Evolutionary conservation across 2,888 invertebrate species (phyloP).

Genomic region (Keiferia lycopersicella): DNA sequence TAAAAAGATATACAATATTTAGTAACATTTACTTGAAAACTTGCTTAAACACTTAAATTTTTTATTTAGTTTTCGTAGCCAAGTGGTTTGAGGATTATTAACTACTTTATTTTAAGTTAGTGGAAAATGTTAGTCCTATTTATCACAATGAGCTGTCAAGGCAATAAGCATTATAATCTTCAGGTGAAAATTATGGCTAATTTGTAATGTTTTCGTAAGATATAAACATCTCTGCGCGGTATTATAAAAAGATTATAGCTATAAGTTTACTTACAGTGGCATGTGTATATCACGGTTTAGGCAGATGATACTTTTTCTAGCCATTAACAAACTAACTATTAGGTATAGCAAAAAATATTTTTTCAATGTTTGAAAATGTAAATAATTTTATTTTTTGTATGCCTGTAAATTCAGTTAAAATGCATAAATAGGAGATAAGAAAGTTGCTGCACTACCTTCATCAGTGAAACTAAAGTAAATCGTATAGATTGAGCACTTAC

Average conservation of each 20-base stretch:
- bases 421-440: too few relatives aligned
- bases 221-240: neutral
- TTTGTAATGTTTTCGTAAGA: constrained; percentile 3
- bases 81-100: neutral
- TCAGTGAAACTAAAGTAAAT: too few relatives aligned
- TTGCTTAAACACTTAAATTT: neutral
- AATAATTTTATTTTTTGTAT: too few relatives aligned
- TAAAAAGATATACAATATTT: neutral
- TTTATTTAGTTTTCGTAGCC: neutral
- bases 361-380: too few relatives aligned
- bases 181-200: constrained; percentile 1
- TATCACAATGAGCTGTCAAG: constrained; percentile 8
- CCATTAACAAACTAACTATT: too few relatives aligned
- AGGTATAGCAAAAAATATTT: too few relatives aligned
- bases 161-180: neutral
- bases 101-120: neutral
- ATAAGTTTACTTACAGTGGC: neutral
- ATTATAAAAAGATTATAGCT: neutral
- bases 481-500: too few relatives aligned
- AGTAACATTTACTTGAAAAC: neutral
- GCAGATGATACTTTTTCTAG: neutral
- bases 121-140: neutral
- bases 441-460: too few relatives aligned
- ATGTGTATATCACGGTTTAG: neutral
- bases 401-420: too few relatives aligned